These are phyloP conservation scores for Macaca mulatta DNA, from an alignment of 2,113 vertebrate genomes.

Conservation along the genomic window DNA sequence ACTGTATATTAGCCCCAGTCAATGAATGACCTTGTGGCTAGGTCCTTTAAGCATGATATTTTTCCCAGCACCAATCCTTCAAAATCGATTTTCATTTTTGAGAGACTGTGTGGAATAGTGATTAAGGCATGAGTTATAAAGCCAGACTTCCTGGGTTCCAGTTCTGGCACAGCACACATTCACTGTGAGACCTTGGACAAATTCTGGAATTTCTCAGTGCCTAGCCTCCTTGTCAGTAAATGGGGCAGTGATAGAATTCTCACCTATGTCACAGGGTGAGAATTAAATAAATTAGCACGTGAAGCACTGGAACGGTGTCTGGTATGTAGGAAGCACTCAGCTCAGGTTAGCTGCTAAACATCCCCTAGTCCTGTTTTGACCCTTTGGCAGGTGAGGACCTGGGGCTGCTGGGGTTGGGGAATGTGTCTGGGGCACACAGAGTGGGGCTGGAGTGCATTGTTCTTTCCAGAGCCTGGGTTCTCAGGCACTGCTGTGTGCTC, in stretches of 20 bases:
- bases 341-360: accelerated
- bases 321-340: accelerated
- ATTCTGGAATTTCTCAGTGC: background rate
- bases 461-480: background rate
- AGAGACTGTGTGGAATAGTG: background rate
- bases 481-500: background rate
- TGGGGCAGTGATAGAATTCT: background rate
- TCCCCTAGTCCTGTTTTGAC: background rate
- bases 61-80: background rate
- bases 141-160: background rate
- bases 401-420: background rate
- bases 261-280: background rate
- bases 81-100: background rate
- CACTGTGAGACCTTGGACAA: background rate
- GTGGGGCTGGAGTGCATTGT: no score
- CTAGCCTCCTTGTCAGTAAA: background rate
- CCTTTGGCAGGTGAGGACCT: background rate
- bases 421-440: accelerated
- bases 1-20: background rate
- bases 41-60: background rate
- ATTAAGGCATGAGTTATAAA: background rate
- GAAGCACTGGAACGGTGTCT: background rate
- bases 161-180: background rate
- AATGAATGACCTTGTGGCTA: background rate
- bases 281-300: no score